phyloP scores from a whole-genome alignment of 2,797 vertebrate genomes.

The Lutjanus campechanus region DNA sequence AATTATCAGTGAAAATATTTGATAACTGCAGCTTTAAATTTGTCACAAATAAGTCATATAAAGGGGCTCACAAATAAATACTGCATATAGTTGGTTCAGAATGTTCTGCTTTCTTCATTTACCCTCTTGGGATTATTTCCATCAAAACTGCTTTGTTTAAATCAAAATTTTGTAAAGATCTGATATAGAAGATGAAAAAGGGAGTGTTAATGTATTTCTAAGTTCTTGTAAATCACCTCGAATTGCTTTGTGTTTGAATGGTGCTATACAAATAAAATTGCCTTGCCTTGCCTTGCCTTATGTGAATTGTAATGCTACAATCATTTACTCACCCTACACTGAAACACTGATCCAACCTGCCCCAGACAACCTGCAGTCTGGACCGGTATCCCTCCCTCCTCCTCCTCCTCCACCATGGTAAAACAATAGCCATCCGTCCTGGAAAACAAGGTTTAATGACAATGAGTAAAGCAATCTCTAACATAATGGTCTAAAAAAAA shows the following conservation, averaged over 20 bases:
- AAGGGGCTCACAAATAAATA: neutral
- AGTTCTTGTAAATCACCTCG: no score
- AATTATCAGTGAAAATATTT: no score
- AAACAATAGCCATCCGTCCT: constrained; percentile 98
- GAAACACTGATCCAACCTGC: constrained; percentile 94
- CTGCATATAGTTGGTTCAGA: neutral
- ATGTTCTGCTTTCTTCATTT: neutral
- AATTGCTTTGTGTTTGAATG: no score
- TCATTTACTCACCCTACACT: constrained; percentile 90
- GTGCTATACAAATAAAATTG: no score
- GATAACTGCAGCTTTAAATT: no score
- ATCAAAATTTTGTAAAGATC: neutral
- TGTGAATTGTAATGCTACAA: neutral
- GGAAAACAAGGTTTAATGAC: constrained; percentile 25
- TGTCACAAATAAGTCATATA: neutral
- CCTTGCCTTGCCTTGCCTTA: no score
- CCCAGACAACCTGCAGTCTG: constrained; percentile 95
- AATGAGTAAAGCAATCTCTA: neutral
- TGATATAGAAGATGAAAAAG: neutral
- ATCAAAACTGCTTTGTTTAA: neutral
- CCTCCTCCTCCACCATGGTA: constrained; percentile 97
- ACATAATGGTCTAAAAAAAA: neutral
- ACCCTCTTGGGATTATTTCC: neutral
- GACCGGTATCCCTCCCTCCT: constrained; percentile 91
- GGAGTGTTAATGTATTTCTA: no score